These are phyloP conservation scores for Chauna torquata DNA, from an alignment of 2,113 vertebrate species.

Conservation along the genomic window DNA sequence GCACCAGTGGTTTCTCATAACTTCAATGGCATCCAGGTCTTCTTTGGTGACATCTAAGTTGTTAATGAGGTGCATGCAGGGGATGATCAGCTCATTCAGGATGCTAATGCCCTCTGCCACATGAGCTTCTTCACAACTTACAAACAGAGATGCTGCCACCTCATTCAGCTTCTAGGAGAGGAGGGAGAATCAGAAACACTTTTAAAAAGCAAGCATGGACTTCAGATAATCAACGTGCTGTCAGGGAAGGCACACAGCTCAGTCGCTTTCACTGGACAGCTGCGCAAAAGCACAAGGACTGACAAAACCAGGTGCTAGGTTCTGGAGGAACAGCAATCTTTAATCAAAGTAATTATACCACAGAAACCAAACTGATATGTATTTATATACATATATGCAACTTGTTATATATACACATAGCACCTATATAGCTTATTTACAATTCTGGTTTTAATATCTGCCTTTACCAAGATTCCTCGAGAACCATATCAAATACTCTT, in stretches of 20 bases:
- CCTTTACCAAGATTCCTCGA: background rate
- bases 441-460: background rate
- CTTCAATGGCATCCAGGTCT: slow-evolving; percentile 88
- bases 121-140: slow-evolving; percentile 80
- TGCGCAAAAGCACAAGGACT: background rate
- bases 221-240: rapidly evolving
- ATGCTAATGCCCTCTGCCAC: slow-evolving; percentile 86
- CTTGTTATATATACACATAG: rapidly evolving
- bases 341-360: background rate
- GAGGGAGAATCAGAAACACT: background rate
- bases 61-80: slow-evolving; percentile 93
- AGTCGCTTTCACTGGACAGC: background rate
- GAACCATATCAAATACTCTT: rapidly evolving
- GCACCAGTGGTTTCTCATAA: slow-evolving; percentile 92
- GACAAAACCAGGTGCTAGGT: background rate
- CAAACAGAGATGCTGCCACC: slow-evolving; percentile 84
- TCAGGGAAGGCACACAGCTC: background rate
- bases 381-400: rapidly evolving
- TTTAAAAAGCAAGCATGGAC: background rate
- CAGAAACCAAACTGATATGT: background rate
- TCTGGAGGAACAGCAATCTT: background rate
- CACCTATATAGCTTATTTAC: rapidly evolving
- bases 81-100: slow-evolving; percentile 92
- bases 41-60: slow-evolving; percentile 81
- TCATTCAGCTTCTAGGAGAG: slow-evolving; percentile 87